phyloP scores from a whole-genome alignment of 2,113 vertebrate genomes.

The Acanthisitta chloris region DNA sequence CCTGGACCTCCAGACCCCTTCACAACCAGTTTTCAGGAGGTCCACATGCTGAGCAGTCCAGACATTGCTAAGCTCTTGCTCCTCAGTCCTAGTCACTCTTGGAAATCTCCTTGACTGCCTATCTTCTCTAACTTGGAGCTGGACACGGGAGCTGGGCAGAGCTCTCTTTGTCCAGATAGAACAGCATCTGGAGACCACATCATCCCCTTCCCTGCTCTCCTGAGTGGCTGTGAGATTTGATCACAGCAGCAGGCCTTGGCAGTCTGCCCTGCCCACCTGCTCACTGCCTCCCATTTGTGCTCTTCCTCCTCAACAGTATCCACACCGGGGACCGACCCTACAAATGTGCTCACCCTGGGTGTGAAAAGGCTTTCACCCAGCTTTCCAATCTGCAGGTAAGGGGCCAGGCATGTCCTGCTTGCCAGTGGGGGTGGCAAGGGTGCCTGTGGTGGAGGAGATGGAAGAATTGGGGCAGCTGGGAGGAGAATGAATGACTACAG shows the following conservation, averaged over 20 bases:
- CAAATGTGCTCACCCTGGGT: conserved; percentile 92
- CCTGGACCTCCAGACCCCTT: neutral
- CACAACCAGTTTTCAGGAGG: neutral
- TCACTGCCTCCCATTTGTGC: conserved; percentile 28
- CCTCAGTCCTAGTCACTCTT: neutral
- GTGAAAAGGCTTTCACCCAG: conserved; percentile 97
- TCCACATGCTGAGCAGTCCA: neutral
- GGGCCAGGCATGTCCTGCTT: neutral
- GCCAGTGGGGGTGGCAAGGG: neutral
- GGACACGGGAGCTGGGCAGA: conserved; percentile 6
- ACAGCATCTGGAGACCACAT: conserved; percentile 5
- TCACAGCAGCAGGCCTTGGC: neutral
- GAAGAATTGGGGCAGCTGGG: neutral
- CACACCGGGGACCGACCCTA: conserved; percentile 97
- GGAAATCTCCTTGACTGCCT: neutral
- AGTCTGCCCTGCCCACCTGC: neutral
- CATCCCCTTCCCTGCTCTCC: neutral
- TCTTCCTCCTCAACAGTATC: conserved; percentile 82
- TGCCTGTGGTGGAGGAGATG: neutral
- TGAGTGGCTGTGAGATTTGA: neutral
- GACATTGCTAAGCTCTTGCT: neutral
- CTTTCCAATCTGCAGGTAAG: conserved; percentile 96
- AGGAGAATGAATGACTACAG: neutral
- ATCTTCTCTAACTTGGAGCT: neutral
- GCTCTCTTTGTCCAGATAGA: conserved; percentile 11